These are phyloP conservation scores for Casuarius casuarius DNA, from an alignment of 2,113 vertebrate genomes.

Conservation along the genomic window DNA sequence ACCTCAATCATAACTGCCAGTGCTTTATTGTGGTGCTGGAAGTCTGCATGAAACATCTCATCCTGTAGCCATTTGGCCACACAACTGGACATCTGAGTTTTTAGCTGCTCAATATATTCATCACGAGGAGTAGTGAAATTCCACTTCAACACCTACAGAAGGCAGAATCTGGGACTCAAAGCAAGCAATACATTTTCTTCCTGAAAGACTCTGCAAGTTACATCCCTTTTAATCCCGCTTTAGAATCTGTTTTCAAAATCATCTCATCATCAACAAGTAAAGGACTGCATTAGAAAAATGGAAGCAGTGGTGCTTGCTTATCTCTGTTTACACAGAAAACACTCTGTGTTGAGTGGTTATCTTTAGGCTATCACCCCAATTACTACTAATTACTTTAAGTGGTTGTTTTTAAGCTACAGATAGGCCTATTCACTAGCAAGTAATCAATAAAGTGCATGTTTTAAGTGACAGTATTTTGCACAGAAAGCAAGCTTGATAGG, in stretches of 20 bases:
- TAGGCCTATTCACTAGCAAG: neutral
- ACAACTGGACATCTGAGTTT: constrained; percentile 93
- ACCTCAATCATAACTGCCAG: constrained; percentile 95
- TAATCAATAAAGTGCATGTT: neutral
- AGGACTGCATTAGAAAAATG: neutral
- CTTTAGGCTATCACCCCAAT: neutral
- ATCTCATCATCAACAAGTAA: neutral
- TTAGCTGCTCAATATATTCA: constrained; percentile 96
- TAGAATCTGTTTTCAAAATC: neutral
- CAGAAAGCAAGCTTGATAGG: neutral
- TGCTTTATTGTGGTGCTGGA: constrained; percentile 96
- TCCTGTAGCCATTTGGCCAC: constrained; percentile 95
- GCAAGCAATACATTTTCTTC: neutral
- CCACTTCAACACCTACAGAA: constrained; percentile 92
- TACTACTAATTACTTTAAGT: neutral
- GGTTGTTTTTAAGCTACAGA: neutral
- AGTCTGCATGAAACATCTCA: constrained; percentile 96
- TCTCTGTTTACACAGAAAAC: neutral
- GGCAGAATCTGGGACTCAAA: neutral
- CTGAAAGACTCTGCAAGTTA: neutral
- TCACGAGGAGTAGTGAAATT: constrained; percentile 96
- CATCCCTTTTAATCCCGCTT: neutral
- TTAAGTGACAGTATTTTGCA: neutral
- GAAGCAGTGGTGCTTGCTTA: neutral
- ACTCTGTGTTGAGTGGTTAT: neutral